These are phyloP conservation scores for Apamea crenata DNA, from an alignment of 2,888 invertebrate genomes.

Conservation along the genomic window DNA sequence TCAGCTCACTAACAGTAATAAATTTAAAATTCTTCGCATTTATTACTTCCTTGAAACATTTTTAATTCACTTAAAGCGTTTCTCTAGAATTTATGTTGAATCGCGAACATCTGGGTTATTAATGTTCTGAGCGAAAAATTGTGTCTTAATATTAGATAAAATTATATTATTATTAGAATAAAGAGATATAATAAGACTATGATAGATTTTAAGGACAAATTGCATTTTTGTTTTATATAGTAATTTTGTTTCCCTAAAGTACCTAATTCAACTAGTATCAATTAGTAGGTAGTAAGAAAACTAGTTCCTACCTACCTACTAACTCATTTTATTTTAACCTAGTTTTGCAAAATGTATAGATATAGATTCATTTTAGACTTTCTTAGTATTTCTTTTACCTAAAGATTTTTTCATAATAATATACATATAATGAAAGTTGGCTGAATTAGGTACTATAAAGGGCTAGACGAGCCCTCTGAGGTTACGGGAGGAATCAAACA, in stretches of 20 bases:
- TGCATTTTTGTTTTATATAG: neutral
- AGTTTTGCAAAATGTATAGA: neutral
- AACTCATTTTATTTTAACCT: neutral
- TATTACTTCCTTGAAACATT: conserved; percentile 56
- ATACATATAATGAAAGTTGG: neutral
- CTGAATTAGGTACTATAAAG: too few species aligned
- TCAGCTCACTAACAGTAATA: conserved; percentile 36
- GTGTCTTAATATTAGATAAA: conserved; percentile 14
- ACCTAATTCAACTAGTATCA: too few species aligned
- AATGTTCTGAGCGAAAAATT: conserved; percentile 41
- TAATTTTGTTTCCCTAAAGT: neutral
- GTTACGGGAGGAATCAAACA: too few species aligned
- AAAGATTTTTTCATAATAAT: neutral
- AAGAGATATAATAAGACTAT: too few species aligned
- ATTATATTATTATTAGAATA: neutral
- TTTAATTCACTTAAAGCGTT: conserved; percentile 54
- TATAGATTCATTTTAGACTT: neutral
- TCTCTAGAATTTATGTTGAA: conserved; percentile 53
- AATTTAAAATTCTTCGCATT: conserved; percentile 52
- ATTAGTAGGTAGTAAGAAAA: too few species aligned
- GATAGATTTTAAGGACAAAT: neutral
- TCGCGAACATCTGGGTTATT: conserved; percentile 58
- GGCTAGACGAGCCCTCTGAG: too few species aligned
- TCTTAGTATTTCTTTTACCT: neutral
- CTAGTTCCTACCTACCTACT: neutral